Percentiles rank a stretch among this genome's conserved stretches.
Evolutionary conservation across 2,797 vertebrate genomes (phyloP).

Genomic region (Acrossocheilus fasciatus): DNA sequence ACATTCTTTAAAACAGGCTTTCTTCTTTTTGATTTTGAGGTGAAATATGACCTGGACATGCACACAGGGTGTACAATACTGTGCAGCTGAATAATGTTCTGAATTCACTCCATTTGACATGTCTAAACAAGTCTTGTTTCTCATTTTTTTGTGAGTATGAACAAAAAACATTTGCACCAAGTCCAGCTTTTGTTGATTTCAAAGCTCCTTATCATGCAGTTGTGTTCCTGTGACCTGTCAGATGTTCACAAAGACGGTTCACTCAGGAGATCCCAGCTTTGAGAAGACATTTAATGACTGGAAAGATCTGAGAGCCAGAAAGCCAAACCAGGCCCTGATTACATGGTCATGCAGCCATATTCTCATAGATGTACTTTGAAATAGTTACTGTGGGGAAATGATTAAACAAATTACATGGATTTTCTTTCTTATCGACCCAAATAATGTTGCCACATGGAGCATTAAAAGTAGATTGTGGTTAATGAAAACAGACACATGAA

Average conservation of each 20-base stretch:
- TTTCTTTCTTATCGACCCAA: background rate
- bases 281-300: background rate
- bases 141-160: background rate
- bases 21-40: background rate
- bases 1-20: background rate
- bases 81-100: background rate
- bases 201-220: background rate
- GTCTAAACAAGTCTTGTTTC: background rate
- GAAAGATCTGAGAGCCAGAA: background rate
- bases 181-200: background rate
- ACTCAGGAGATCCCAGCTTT: background rate
- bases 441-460: background rate
- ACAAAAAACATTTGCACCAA: constrained; percentile 4
- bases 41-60: constrained; percentile 19
- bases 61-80: background rate
- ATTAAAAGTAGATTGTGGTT: background rate
- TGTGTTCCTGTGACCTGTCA: background rate
- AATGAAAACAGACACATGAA: background rate
- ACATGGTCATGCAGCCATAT: background rate
- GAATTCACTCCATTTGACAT: background rate
- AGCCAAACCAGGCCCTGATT: background rate
- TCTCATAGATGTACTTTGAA: background rate
- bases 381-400: background rate
- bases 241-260: background rate
- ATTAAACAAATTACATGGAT: background rate